Evolutionary conservation across 1,140 invertebrate species (phyloP).

Genomic region (Microplitis mediator): DNA sequence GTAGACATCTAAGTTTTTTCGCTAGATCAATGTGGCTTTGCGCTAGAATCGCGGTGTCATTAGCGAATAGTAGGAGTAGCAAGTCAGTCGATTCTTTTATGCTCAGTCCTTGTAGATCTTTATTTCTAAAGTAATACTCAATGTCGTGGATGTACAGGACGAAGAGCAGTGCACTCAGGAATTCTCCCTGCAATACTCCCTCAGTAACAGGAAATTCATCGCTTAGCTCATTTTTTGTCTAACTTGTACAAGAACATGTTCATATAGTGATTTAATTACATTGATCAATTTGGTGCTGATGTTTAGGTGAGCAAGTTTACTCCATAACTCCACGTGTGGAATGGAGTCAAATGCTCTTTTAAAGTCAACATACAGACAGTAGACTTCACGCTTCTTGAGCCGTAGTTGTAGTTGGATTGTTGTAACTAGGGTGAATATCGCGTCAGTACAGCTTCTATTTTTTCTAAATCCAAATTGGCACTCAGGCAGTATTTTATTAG

Average conservation of each 20-base stretch:
- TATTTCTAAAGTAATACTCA: constrained; percentile 5
- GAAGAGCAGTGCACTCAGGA: background rate
- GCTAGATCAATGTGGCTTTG: constrained; percentile 19
- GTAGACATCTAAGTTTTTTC: constrained; percentile 22
- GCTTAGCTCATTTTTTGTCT: background rate
- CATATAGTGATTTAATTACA: background rate
- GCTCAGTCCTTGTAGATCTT: constrained; percentile 22
- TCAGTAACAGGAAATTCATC: background rate
- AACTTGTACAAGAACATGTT: constrained; percentile 11
- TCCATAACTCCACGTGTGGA: background rate
- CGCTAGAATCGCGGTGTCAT: constrained; percentile 34
- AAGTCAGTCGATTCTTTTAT: constrained; percentile 23
- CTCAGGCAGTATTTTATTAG: background rate
- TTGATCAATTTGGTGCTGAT: constrained; percentile 3
- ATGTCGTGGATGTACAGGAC: background rate
- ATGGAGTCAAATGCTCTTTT: constrained; percentile 20
- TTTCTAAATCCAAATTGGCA: constrained; percentile 31
- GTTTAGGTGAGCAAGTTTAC: background rate
- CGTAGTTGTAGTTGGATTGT: constrained; percentile 29
- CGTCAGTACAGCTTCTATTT: constrained; percentile 32
- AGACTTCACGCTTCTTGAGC: background rate
- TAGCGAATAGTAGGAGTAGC: constrained; percentile 32
- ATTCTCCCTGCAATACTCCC: constrained; percentile 17
- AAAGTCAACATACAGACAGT: background rate
- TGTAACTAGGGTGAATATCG: constrained; percentile 32